Conservation (phyloP, 2,113 vertebrate species). For the Columba janthina region DNA sequence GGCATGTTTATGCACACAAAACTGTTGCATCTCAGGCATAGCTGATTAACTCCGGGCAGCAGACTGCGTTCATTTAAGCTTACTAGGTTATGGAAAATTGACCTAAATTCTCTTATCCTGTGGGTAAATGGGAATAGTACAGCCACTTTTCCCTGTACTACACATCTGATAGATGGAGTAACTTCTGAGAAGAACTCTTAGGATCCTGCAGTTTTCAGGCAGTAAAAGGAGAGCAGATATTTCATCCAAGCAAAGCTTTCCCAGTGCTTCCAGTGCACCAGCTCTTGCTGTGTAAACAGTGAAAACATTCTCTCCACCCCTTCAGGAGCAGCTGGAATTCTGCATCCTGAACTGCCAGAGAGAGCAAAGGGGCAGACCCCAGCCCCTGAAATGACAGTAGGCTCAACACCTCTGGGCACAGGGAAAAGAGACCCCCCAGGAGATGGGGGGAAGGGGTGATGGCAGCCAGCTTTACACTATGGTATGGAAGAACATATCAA, state of each 20-base stretch:
- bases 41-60: background rate
- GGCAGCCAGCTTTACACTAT: background rate
- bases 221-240: background rate
- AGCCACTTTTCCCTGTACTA: background rate
- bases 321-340: background rate
- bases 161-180: background rate
- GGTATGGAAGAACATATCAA: background rate
- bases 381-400: background rate
- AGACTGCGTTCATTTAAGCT: background rate
- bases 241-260: background rate
- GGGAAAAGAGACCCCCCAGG: fast-evolving
- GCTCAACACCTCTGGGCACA: background rate
- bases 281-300: background rate
- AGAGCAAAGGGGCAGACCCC: fast-evolving
- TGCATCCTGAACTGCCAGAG: background rate
- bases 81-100: background rate
- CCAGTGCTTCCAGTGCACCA: background rate
- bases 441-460: background rate
- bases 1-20: background rate
- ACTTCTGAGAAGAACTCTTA: background rate
- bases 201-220: background rate
- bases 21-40: background rate
- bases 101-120: background rate
- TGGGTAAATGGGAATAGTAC: background rate
- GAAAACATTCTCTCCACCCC: background rate